A percentile compares a stretch with the other conserved stretches of the same genome.
These are phyloP conservation scores for Dipus sagitta DNA, from an alignment of 2,797 vertebrate genomes.

Conservation along the genomic window DNA sequence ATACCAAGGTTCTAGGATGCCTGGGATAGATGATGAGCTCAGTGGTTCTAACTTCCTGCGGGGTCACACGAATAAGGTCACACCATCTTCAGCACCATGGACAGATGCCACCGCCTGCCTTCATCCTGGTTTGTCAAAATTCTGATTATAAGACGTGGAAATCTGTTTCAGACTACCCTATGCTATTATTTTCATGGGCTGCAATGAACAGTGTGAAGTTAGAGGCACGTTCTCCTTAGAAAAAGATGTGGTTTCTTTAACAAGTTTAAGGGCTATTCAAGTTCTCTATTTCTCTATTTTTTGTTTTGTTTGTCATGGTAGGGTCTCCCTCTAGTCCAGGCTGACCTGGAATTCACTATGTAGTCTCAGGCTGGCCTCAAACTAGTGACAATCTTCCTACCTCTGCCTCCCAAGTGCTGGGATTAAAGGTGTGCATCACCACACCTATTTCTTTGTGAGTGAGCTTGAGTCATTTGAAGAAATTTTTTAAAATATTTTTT, in stretches of 20 bases:
- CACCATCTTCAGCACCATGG: conserved; percentile 53
- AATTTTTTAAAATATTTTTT: background rate
- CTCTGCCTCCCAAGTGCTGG: no score
- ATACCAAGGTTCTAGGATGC: background rate
- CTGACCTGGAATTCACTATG: no score
- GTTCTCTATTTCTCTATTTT: background rate
- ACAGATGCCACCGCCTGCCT: conserved; percentile 1
- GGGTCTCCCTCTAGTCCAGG: no score
- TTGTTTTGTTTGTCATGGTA: no score
- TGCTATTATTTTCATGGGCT: conserved; percentile 2
- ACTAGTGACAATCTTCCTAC: no score
- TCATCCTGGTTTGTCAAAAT: background rate
- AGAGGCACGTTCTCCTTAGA: background rate
- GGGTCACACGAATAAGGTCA: background rate
- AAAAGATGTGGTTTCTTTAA: background rate
- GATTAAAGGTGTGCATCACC: no score
- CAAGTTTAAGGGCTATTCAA: background rate
- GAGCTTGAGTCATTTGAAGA: background rate
- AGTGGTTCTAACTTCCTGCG: no score
- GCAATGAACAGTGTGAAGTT: background rate
- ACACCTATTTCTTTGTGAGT: conserved; percentile 17
- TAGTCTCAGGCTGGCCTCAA: no score
- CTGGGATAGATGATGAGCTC: background rate
- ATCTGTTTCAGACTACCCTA: background rate
- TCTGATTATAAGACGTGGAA: conserved; percentile 36